Percentiles rank a stretch among this genome's conserved stretches.
phyloP scores from a whole-genome alignment of 2,113 vertebrate genomes.

The Callocephalon fimbriatum region DNA sequence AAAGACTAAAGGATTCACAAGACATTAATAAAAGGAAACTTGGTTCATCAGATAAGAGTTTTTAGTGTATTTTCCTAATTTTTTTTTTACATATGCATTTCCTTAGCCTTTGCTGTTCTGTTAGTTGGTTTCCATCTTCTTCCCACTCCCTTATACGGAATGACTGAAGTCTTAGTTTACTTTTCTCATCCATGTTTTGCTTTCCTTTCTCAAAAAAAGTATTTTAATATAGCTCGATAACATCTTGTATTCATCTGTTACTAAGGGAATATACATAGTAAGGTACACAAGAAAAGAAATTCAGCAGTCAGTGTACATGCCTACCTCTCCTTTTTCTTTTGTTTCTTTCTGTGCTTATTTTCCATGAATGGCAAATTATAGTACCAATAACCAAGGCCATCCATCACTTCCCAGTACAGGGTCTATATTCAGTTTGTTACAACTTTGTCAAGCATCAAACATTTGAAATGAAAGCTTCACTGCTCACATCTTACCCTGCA shows the following conservation, averaged over 20 bases:
- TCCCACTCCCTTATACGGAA: neutral
- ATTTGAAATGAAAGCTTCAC: neutral
- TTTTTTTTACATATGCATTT: neutral
- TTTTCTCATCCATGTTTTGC: slow-evolving; percentile 15
- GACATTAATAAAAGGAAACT: neutral
- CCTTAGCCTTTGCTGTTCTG: neutral
- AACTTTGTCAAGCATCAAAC: neutral
- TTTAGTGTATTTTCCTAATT: neutral
- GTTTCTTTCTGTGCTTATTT: neutral
- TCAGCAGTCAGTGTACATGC: neutral
- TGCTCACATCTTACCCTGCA: neutral
- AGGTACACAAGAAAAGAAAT: neutral
- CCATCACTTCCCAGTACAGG: neutral
- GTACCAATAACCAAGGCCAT: neutral
- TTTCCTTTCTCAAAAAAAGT: neutral
- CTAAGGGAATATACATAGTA: neutral
- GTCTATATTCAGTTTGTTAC: neutral
- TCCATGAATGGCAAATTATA: neutral
- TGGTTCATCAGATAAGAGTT: neutral
- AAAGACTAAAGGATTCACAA: neutral
- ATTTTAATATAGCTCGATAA: slow-evolving; percentile 15
- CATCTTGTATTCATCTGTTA: slow-evolving; percentile 35
- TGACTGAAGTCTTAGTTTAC: neutral
- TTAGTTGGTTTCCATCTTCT: neutral
- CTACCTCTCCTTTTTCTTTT: neutral